Conservation (phyloP, 2,888 invertebrate genomes). For the Stenodera caucasica region DNA sequence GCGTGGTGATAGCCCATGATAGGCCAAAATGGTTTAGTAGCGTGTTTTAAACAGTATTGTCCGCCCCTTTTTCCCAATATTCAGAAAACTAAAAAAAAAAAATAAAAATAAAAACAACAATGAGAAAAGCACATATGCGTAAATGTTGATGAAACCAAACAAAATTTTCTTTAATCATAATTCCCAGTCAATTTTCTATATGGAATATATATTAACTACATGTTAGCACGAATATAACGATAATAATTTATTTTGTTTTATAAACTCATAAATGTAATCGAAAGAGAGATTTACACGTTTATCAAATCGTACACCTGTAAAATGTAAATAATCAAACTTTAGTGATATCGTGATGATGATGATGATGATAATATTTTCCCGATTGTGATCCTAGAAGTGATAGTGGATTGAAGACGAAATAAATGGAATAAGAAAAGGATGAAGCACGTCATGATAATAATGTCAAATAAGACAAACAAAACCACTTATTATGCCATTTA, state of each 20-base stretch:
- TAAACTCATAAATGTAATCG: conserved; percentile 30
- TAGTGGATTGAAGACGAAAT: neutral
- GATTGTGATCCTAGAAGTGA: neutral
- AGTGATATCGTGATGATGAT: conserved; percentile 24
- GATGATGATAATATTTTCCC: neutral
- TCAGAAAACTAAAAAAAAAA: neutral
- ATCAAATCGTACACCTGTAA: conserved; percentile 27
- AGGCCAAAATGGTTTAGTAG: conserved; percentile 33
- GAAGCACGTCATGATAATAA: too few relatives aligned
- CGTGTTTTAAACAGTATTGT: conserved; percentile 18
- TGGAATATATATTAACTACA: conserved; percentile 17
- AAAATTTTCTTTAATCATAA: conserved; percentile 26
- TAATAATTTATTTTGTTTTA: conserved; percentile 30
- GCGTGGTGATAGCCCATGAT: conserved; percentile 37
- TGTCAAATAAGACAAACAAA: too few relatives aligned
- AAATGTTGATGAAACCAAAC: conserved; percentile 29
- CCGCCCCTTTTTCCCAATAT: neutral
- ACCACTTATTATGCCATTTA: too few relatives aligned
- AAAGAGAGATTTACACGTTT: conserved; percentile 27
- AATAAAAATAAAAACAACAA: neutral
- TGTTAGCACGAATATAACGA: conserved; percentile 28
- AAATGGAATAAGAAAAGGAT: too few relatives aligned
- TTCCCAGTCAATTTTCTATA: conserved; percentile 21
- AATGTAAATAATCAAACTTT: conserved; percentile 26
- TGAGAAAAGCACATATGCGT: conserved; percentile 31